Base-by-base conservation (phyloP, 2,797 vertebrate species). In the Trichosurus vulpecula region DNA sequence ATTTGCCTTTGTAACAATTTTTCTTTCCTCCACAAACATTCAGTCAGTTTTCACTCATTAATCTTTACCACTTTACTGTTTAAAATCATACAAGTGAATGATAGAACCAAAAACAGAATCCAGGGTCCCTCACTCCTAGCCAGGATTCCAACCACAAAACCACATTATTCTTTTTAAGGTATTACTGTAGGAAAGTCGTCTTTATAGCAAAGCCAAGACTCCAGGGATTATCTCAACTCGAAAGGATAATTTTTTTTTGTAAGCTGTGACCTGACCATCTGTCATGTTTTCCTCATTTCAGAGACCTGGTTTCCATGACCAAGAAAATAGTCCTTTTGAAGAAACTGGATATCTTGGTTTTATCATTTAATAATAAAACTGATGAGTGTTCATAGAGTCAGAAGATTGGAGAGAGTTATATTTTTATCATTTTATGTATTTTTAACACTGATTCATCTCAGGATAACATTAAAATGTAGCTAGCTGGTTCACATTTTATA, bases 201-300 rank as follows among this genome's bases (percentile, higher is more conserved):
- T 95, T 87, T 93, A 97, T 91, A 95, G 61, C 55, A 96, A 94
- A 95, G 66, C 92, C 56, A 91, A 94, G 95, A 96, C 95, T 96
- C 94, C 93, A 90, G 91, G 94, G 94, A 94, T 94, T 96, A 94
- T 95, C 93, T 41, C 95, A 97, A 94, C 95, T 96, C 96, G 91
- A 97, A 97, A 94, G 81, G 96, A 94, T 94, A 93, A 95, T 94
- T 94, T 55, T 52, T 66, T 96, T 95, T 93, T 87, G 94, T 96
- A 66, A 97, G 93, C 61, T 98, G 97, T 97, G 97, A 96, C 93
- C 97, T 97, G 97, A 92, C 95, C 97, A 98, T 98, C 97, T 97
- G 97, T 96, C 97, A 16, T 93, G 90, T 92, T 96, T 97, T 30
- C 94, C 91, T 96, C 92, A 61, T 95, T 97, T 87, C 89, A 95